phyloP scores from a whole-genome alignment of 2,888 invertebrate genomes.

The Yponomeuta cagnagella region DNA sequence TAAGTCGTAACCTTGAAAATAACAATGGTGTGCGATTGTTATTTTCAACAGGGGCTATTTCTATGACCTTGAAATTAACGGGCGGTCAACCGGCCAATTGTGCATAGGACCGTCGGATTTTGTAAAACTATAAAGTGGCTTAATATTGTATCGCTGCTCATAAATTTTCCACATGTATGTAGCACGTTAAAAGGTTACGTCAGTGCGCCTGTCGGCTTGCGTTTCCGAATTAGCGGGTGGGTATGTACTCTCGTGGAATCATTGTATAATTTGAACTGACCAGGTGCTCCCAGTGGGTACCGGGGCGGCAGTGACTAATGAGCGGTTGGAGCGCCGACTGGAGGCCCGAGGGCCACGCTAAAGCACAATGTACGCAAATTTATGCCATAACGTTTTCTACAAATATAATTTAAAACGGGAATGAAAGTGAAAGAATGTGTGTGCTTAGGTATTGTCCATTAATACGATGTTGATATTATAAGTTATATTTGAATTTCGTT shows the following conservation, averaged over 20 bases:
- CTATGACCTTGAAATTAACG: too few species aligned
- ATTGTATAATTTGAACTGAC: slow-evolving; percentile 23
- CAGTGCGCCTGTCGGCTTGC: neutral
- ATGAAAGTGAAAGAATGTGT: neutral
- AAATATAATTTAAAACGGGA: slow-evolving; percentile 14
- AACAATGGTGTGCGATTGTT: neutral
- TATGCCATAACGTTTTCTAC: slow-evolving; percentile 26
- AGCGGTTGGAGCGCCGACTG: slow-evolving; percentile 47
- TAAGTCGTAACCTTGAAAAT: too few species aligned
- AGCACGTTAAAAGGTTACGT: slow-evolving; percentile 1
- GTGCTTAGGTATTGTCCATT: neutral
- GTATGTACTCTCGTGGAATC: neutral
- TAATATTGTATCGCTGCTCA: neutral
- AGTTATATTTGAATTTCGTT: too few species aligned
- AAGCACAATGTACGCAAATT: slow-evolving; percentile 26
- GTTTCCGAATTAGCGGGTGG: neutral
- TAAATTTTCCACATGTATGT: slow-evolving; percentile 6
- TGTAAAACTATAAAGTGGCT: neutral
- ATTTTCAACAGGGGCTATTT: neutral
- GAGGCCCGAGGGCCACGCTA: slow-evolving; percentile 28
- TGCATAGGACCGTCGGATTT: neutral
- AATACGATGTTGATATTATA: neutral
- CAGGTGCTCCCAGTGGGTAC: slow-evolving; percentile 37
- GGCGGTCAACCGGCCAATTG: too few species aligned
- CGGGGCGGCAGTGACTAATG: slow-evolving; percentile 41